Conservation (phyloP, 2,888 invertebrate species). For the Ichneumoninae sp. region DNA sequence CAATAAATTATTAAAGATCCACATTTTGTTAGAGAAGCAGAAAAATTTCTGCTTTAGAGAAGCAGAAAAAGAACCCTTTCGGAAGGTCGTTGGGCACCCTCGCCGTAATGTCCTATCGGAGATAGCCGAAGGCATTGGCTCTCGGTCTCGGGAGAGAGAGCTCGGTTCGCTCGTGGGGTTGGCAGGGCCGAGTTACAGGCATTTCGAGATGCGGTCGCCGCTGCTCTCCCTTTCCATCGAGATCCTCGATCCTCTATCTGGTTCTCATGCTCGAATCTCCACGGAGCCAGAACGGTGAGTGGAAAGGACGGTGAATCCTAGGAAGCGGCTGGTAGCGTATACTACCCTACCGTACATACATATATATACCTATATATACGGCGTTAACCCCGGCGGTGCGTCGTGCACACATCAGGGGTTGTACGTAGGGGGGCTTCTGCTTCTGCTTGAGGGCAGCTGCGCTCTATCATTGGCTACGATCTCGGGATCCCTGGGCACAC, state of each 20-base stretch:
- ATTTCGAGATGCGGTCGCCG: conserved; percentile 45
- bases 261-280: conserved; percentile 49
- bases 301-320: conserved; percentile 50
- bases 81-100: not conserved
- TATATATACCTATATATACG: conserved; percentile 5
- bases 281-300: conserved; percentile 18
- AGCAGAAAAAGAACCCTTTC: conserved; percentile 16
- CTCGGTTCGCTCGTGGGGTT: conserved; percentile 16
- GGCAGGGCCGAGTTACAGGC: conserved; percentile 23
- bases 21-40: no score
- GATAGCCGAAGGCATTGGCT: conserved; percentile 46
- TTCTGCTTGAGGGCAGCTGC: conserved; percentile 78
- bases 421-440: conserved; percentile 52
- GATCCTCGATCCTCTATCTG: conserved; percentile 32
- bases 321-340: conserved; percentile 33
- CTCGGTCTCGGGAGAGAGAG: conserved; percentile 35
- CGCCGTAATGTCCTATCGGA: conserved; percentile 42
- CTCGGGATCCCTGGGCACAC: conserved; percentile 76
- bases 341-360: conserved; percentile 12
- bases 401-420: conserved; percentile 43
- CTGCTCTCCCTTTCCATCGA: conserved; percentile 32
- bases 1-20: no score
- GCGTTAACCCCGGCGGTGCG: conserved; percentile 19
- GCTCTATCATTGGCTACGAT: conserved; percentile 83
- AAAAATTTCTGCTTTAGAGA: no score